Conservation (phyloP, 2,797 vertebrate species). For the Arremon aurantiirostris region DNA sequence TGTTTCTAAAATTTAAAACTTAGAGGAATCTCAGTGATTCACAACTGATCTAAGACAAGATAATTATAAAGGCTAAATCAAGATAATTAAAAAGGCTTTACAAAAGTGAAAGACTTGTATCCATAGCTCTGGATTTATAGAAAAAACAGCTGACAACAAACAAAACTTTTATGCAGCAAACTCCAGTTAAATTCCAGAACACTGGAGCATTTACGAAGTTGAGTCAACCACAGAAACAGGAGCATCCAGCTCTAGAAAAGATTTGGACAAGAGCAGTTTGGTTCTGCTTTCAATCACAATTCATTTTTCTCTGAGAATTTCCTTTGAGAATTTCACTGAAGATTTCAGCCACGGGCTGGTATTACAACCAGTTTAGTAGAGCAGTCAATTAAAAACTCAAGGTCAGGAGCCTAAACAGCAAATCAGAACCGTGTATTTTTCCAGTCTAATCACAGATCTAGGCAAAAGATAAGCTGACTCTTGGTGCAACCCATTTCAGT, state of each 20-base stretch:
- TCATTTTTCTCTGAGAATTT: background rate
- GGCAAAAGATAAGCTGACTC: background rate
- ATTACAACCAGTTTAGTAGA: background rate
- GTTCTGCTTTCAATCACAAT: background rate
- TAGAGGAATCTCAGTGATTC: background rate
- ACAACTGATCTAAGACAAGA: background rate
- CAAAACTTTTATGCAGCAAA: background rate
- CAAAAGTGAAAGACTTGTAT: background rate
- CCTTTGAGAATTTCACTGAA: background rate
- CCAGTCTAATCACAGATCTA: background rate
- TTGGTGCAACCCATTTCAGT: background rate
- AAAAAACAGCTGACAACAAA: background rate
- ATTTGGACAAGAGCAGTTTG: background rate
- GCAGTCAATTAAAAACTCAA: background rate
- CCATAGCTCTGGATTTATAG: background rate
- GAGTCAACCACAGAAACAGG: background rate
- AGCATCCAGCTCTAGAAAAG: background rate
- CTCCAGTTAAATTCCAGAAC: background rate
- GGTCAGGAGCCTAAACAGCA: background rate
- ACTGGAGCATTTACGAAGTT: background rate
- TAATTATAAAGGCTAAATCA: background rate
- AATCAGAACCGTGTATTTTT: background rate
- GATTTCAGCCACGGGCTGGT: background rate
- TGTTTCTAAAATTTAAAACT: background rate
- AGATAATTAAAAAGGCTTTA: background rate